A percentile compares a stretch with the other conserved stretches of the same genome.
Evolutionary conservation across 2,113 vertebrate species (phyloP).

Genomic region (Meles meles): DNA sequence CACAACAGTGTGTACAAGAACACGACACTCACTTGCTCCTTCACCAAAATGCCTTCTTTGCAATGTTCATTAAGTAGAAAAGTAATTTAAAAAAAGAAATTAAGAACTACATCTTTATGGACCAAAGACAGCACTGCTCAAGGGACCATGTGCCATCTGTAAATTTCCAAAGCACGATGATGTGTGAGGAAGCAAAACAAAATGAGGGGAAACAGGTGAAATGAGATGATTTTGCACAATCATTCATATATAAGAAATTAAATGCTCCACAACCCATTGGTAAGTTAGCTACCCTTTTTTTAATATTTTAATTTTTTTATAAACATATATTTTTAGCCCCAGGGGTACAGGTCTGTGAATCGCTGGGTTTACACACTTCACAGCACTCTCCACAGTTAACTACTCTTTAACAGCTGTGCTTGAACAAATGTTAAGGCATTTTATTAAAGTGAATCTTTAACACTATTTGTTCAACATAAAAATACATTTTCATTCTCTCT

Average conservation of each 20-base stretch:
- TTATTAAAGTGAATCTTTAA: not conserved
- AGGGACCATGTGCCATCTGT: not conserved
- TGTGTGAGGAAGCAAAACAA: not conserved
- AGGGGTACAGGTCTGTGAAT: too few relatives aligned
- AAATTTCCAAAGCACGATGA: not conserved
- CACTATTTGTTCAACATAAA: not conserved
- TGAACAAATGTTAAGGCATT: constrained; percentile 19
- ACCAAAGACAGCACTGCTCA: not conserved
- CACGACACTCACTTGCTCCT: not conserved
- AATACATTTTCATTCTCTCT: constrained; percentile 19
- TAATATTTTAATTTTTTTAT: too few relatives aligned
- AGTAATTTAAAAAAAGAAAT: not conserved
- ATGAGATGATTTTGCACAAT: not conserved
- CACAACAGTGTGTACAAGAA: not conserved
- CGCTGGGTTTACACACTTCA: too few relatives aligned
- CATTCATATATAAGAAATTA: not conserved
- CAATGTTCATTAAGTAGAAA: not conserved
- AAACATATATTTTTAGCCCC: too few relatives aligned
- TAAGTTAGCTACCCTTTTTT: not conserved
- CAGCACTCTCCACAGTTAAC: not conserved
- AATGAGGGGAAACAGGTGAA: not conserved
- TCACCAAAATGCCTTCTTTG: not conserved
- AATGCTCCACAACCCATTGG: not conserved
- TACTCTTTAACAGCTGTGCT: not conserved
- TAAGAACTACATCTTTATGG: not conserved